These are phyloP conservation scores for Melierax canorus DNA, from an alignment of 2,113 vertebrate genomes.

Conservation along the genomic window DNA sequence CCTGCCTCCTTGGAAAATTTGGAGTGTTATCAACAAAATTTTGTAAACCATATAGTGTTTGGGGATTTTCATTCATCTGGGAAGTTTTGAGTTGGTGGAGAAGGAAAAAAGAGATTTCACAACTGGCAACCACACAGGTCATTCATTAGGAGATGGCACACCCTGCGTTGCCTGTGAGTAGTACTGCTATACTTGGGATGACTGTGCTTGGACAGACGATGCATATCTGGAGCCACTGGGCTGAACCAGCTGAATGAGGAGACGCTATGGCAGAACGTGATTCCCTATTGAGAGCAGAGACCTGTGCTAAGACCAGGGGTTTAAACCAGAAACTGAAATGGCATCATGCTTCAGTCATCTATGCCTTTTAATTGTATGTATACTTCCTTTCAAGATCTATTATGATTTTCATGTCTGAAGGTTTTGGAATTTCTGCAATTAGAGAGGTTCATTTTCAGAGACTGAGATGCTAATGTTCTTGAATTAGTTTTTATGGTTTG, in stretches of 20 bases:
- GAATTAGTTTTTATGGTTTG: slow-evolving; percentile 76
- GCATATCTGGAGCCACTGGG: background rate
- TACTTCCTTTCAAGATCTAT: background rate
- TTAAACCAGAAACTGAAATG: background rate
- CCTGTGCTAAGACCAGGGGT: background rate
- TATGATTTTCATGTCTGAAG: background rate
- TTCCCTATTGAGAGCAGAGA: background rate
- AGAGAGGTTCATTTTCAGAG: slow-evolving; percentile 67
- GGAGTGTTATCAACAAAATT: background rate
- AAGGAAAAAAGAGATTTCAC: background rate
- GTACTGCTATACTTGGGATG: accelerated
- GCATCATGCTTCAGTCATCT: background rate
- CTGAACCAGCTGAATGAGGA: background rate
- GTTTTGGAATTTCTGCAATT: slow-evolving; percentile 71
- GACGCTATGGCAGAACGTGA: accelerated
- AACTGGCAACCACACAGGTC: background rate
- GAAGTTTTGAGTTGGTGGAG: background rate
- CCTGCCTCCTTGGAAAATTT: background rate
- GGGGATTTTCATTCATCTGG: background rate
- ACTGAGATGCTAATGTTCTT: slow-evolving; percentile 71
- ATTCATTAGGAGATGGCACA: background rate
- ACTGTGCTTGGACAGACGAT: accelerated
- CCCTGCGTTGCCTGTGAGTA: background rate
- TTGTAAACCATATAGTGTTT: accelerated
- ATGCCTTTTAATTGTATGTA: background rate